Base-by-base conservation (phyloP, 2,797 vertebrate species). In the Halcyon chelicuti region DNA sequence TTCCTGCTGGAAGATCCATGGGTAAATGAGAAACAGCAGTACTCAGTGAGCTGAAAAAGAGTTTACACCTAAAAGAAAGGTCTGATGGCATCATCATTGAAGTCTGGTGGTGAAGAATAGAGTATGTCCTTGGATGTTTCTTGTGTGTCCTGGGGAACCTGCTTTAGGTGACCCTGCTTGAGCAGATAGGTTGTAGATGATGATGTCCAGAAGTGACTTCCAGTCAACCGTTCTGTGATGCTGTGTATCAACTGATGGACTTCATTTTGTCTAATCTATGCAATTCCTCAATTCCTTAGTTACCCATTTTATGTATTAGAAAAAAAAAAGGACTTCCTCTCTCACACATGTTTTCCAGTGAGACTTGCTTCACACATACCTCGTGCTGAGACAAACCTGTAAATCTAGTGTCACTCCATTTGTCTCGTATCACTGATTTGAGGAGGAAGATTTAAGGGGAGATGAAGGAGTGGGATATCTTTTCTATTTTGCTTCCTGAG, bases 251-350 rank as follows among this genome's bases (percentile, higher is more conserved):
- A 20, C 1, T 3, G 21, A 47, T 28, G 15, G 51, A 19, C 7
- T 42, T 61, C 0, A 0, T 9, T 88, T 68, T 35, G 7, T 29
- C 39, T 17, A 40, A 1, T 31, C n/a, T 15, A 3, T 39, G 7
- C 7, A 25, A 19, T 78, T 65, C 81, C 46, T 90, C 54, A 5
- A 8, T 75, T 51, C 14, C 14, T 65, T 44, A 3, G 13, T 49
- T 33, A 35, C 10, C 4, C 5, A 31, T 28, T 67, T 71, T 28
- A 42, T 12, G 2, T 39, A 7, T 18, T 26, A 72, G 26, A 23
- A 67, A 22, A 11, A 44, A 28, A 39, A 73, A 72, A 60, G 6
- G 0, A 3, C 31, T 37, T 90, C n/a, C 46, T 67, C 28, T 25
- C 37, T 68, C 42, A 39, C 37, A 35, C 1, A 1, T 2, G 4